These are phyloP conservation scores for Megalurothrips usitatus DNA, from an alignment of 2,888 invertebrate genomes.

Conservation along the genomic window DNA sequence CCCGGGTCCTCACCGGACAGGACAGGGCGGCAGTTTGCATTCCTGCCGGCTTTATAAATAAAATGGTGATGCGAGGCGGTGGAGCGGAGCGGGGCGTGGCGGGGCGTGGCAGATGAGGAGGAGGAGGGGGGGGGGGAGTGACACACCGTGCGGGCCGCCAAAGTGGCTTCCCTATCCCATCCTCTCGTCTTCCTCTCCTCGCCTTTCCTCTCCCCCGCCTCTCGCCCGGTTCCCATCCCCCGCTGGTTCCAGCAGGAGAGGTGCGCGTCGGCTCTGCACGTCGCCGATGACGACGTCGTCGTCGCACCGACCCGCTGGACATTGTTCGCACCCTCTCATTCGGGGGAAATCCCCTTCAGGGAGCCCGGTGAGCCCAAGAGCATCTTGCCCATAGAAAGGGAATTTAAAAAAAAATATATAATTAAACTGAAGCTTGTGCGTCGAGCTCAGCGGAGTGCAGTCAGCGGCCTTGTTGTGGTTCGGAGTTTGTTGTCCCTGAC, in stretches of 20 bases:
- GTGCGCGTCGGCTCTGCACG: background rate
- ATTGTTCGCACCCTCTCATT: no score
- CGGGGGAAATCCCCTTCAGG: no score
- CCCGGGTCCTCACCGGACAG: background rate
- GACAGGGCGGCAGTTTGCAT: constrained; percentile 4
- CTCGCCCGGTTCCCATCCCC: background rate
- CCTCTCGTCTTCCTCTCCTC: background rate
- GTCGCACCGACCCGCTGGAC: no score
- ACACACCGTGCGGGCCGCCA: background rate
- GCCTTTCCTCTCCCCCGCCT: no score
- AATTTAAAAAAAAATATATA: no score
- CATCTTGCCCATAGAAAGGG: no score
- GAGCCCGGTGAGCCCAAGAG: no score
- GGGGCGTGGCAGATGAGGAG: background rate
- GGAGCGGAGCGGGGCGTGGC: background rate
- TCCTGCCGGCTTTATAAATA: constrained; percentile 20
- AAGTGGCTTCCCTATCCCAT: background rate
- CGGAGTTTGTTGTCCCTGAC: no score
- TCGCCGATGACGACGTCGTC: background rate
- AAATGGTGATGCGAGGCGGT: constrained; percentile 22
- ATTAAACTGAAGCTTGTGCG: no score
- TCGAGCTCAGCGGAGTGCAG: no score
- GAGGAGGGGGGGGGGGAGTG: background rate
- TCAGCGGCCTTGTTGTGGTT: no score
- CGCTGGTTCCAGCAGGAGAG: background rate